Conservation (phyloP, 2,888 invertebrate species). For the Pogonocherus hispidulus region DNA sequence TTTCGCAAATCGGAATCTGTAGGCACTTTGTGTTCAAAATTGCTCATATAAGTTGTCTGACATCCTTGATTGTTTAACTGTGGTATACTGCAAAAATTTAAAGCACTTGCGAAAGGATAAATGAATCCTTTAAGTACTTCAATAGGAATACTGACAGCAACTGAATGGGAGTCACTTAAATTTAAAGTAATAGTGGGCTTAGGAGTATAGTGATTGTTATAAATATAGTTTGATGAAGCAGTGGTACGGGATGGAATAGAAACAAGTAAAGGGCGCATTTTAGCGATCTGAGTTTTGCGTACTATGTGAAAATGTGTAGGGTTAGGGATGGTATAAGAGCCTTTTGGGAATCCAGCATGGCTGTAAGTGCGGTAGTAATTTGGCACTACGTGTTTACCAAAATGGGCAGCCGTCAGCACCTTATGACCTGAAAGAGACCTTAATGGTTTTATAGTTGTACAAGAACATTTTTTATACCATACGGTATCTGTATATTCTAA, state of each 20-base stretch:
- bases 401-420: conserved; percentile 21
- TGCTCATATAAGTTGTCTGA: conserved; percentile 60
- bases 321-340: conserved; percentile 65
- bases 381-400: conserved; percentile 26
- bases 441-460: conserved; percentile 31
- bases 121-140: conserved; percentile 62
- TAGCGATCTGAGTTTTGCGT: conserved; percentile 56
- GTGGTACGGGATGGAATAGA: conserved; percentile 48
- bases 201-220: conserved; percentile 34
- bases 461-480: conserved; percentile 35
- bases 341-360: conserved; percentile 65
- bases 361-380: conserved; percentile 63
- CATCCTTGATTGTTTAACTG: conserved; percentile 51
- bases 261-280: conserved; percentile 59
- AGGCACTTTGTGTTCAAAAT: conserved; percentile 40
- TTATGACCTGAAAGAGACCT: conserved; percentile 58
- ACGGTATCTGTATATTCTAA: conserved; percentile 46
- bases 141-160: conserved; percentile 61
- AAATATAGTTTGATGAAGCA: conserved; percentile 45
- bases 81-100: conserved; percentile 54
- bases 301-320: conserved; percentile 67
- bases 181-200: conserved; percentile 58
- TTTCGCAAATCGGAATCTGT: conserved; percentile 30
- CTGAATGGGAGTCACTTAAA: conserved; percentile 56
- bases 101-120: conserved; percentile 62